phyloP scores from a whole-genome alignment of 2,797 vertebrate species.

The Sebastes cheni region DNA sequence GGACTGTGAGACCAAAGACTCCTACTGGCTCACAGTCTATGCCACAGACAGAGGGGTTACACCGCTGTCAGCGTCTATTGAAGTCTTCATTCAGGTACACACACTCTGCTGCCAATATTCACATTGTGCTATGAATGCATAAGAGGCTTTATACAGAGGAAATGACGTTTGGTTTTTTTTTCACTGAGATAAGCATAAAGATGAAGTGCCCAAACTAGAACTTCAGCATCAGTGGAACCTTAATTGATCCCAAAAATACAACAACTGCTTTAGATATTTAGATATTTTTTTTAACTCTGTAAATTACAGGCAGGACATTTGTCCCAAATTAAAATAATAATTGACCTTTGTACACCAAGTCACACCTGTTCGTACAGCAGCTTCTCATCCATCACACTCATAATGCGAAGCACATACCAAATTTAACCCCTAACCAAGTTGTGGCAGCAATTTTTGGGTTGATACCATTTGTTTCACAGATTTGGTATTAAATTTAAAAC shows the following conservation, averaged over 20 bases:
- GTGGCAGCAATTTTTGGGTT: no score
- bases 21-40: conserved; percentile 93
- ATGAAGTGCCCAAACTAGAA: background rate
- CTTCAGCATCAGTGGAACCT: background rate
- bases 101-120: background rate
- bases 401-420: background rate
- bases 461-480: no score
- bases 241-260: background rate
- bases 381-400: background rate
- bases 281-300: background rate
- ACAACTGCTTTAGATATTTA: background rate
- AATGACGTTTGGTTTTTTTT: background rate
- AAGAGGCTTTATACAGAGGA: background rate
- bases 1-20: conserved; percentile 92
- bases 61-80: conserved; percentile 90
- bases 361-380: background rate
- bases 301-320: no score
- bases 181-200: background rate
- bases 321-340: no score
- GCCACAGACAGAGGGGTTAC: conserved; percentile 91
- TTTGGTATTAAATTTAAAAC: no score
- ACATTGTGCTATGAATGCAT: background rate
- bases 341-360: background rate
- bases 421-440: background rate
- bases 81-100: conserved; percentile 91